Evolutionary conservation across 1,140 invertebrate genomes (phyloP).

Genomic region (Steinernema khuongi): DNA sequence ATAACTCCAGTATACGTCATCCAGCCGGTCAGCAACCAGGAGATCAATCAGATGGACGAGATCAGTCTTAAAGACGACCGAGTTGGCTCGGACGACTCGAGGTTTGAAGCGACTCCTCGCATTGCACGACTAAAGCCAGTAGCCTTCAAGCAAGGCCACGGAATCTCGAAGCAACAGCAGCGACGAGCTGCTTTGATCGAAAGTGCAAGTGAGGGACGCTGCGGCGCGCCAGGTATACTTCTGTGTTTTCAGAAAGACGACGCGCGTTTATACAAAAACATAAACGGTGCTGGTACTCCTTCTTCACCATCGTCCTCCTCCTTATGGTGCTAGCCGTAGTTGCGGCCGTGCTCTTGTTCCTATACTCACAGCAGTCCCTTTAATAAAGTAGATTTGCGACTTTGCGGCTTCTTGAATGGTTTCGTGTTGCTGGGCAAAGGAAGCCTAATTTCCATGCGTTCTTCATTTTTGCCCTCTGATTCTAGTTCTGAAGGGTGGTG

Average conservation of each 20-base stretch:
- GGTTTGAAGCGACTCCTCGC: too few species aligned
- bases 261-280: too few species aligned
- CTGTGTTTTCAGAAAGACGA: neutral
- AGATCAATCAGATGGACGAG: slow-evolving; percentile 7
- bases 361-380: too few species aligned
- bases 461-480: too few species aligned
- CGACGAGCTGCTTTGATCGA: neutral
- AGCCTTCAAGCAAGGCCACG: neutral
- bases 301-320: too few species aligned
- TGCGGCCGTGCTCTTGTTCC: neutral
- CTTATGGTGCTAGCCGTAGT: neutral
- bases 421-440: too few species aligned
- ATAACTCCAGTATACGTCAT: neutral
- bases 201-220: neutral
- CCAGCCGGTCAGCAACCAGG: slow-evolving; percentile 5
- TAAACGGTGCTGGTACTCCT: too few species aligned
- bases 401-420: too few species aligned
- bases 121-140: too few species aligned
- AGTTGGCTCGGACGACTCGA: too few species aligned
- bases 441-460: neutral
- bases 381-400: too few species aligned
- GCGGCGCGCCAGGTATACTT: neutral
- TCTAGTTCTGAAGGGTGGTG: too few species aligned
- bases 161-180: neutral
- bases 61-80: neutral